Evolutionary conservation across 2,888 invertebrate species (phyloP), one percentile per base, ranked within the genome.

Genomic region (Amphipoea lucens): DNA sequence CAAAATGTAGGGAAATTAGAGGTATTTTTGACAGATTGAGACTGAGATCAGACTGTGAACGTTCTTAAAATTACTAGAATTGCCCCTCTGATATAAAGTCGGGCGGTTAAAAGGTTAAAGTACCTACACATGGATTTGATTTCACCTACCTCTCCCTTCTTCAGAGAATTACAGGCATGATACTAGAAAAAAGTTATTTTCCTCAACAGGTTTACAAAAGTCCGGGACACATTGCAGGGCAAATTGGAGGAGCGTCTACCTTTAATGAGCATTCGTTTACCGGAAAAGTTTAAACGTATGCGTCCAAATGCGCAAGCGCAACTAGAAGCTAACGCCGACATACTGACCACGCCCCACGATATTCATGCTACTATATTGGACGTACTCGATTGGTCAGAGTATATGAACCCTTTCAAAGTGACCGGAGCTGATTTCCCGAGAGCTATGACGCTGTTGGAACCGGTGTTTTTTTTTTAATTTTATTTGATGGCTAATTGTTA

Each of bases 181-280:
- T 42, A 42, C 42, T 42, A 42, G 42, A 42, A 7, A 7, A 11
- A 45, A 45, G 0, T 1, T 36, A 11, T 23, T 48, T 51, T 23
- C 6, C 14, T 14, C 11, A 17, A 14, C 90, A 98, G 99, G 92
- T 99, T 98, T 94, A 98, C 98, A 0, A 97, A 97, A 74, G 97
- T 99, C 12, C 97, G 99, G 0, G 97, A 98, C 89, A 99, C 99
- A 0, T 96, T 98, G 11, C 99, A 99, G 94, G 99, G 99, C 0
- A 99, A 99, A 94, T 97, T 98, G 79, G 99, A 99, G 91, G 99
- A 99, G 92, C 97, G 99, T 1, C 93, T 99, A 79, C 99, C 99
- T 0, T 98, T 99, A 89, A 98, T 99, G 94, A 98, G 98, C 0
- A 97, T 99, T 75, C 95, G 97, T 0, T 97, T 99, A 89, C 99